phyloP scores from a whole-genome alignment of 2,797 vertebrate genomes.

The Sparidentex hasta region DNA sequence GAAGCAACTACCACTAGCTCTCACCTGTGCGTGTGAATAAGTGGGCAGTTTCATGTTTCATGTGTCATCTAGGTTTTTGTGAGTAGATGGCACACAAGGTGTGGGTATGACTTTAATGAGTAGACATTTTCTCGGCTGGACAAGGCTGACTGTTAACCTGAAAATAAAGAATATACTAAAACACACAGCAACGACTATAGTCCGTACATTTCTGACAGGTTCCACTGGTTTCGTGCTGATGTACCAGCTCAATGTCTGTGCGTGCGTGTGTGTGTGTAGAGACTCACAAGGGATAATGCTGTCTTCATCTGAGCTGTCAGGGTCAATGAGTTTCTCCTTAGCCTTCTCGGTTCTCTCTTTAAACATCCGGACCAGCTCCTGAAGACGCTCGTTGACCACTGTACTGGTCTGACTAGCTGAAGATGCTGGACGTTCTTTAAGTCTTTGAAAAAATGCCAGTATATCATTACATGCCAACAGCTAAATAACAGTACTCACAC shows the following conservation, averaged over 20 bases:
- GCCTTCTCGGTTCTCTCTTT: conserved; percentile 94
- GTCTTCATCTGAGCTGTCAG: conserved; percentile 93
- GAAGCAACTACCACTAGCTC: conserved; percentile 33
- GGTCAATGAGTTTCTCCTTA: conserved; percentile 95
- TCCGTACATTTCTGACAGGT: neutral
- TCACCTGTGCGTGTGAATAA: conserved; percentile 33
- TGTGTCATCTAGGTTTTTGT: conserved; percentile 18
- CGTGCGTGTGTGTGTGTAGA: neutral
- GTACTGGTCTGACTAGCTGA: conserved; percentile 90
- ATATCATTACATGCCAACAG: neutral
- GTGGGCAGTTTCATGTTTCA: conserved; percentile 7
- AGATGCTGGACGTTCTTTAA: conserved; percentile 87
- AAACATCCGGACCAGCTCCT: conserved; percentile 96
- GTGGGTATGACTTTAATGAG: conserved; percentile 9
- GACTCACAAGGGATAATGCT: conserved; percentile 90
- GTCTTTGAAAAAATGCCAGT: conserved; percentile 53
- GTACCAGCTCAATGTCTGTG: neutral
- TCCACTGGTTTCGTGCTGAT: neutral
- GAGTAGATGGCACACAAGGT: neutral
- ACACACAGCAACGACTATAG: conserved; percentile 7
- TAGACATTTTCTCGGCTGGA: neutral
- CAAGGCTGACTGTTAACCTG: conserved; percentile 30
- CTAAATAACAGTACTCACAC: neutral
- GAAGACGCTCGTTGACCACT: conserved; percentile 90
- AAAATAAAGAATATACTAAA: conserved; percentile 50